A percentile compares a stretch with the other conserved stretches of the same genome.
These are phyloP conservation scores for Diorhabda carinulata DNA, from an alignment of 1,140 invertebrate species.

Conservation along the genomic window DNA sequence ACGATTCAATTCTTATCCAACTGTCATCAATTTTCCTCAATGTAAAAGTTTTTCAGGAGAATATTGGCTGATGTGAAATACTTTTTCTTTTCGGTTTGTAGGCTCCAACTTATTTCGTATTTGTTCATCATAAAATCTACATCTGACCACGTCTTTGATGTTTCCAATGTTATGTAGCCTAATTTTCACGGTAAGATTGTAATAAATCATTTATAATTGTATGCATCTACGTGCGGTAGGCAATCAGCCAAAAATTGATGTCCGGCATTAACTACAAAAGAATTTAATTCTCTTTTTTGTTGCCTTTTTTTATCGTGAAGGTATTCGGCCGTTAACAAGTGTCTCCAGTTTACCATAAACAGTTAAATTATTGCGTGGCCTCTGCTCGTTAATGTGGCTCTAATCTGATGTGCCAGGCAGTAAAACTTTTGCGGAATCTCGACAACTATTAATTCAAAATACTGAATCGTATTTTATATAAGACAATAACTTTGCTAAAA, in stretches of 20 bases:
- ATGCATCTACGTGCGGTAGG: conserved; percentile 8
- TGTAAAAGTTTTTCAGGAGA: too few relatives aligned
- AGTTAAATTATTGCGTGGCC: conserved; percentile 47
- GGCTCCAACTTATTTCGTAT: too few relatives aligned
- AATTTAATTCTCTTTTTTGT: conserved; percentile 15
- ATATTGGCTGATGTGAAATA: too few relatives aligned
- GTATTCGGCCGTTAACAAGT: conserved; percentile 21
- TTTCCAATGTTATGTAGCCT: too few relatives aligned
- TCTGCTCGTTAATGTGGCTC: conserved; percentile 44
- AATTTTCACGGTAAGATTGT: too few relatives aligned
- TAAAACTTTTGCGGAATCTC: conserved; percentile 46
- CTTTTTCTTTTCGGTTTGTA: too few relatives aligned
- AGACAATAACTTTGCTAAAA: conserved; percentile 34
- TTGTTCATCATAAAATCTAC: too few relatives aligned
- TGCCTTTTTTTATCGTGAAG: conserved; percentile 7
- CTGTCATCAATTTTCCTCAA: too few relatives aligned
- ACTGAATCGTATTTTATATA: conserved; percentile 42
- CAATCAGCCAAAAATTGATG: conserved; percentile 14
- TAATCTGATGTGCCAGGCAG: conserved; percentile 48
- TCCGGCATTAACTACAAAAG: conserved; percentile 16
- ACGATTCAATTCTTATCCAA: not conserved
- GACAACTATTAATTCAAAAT: conserved; percentile 46
- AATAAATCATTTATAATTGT: not conserved
- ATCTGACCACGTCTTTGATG: too few relatives aligned
- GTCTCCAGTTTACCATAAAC: conserved; percentile 41